Evolutionary conservation across 2,888 invertebrate species (phyloP), one percentile per base, ranked within the genome.

Genomic region (Epiperipatus broadwayi): DNA sequence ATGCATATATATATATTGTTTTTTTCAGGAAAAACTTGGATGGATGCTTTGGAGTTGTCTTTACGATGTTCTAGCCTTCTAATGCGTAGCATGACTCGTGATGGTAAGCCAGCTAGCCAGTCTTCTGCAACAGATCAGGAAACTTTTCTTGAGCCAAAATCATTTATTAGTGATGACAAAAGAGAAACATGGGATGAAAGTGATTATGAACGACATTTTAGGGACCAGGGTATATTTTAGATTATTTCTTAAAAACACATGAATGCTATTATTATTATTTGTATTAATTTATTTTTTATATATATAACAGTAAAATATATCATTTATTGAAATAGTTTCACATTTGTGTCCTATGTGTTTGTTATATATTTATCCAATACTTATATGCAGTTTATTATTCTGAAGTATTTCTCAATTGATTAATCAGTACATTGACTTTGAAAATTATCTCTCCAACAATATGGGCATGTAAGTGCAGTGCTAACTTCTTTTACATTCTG

Each of bases 21-120:
- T n/a, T n/a, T n/a, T n/a, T n/a, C n/a, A n/a, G n/a, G n/a, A n/a
- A 87, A 87, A 65, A 87, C 85, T 60, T 91, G 89, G 89, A 72
- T 91, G 61, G 89, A 91, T 64, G 87, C 85, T 5, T 66, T 91
- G 15, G 89, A 91, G 61, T 65, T 91, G 30, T 84, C 87, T 4
- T 53, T 69, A 33, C 57, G 77, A 49, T 83, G 78, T 57, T 78
- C 78, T 22, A 75, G 75, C n/a, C 63, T 80, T 37, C 61, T 80
- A 43, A 69, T 78, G 49, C 68, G 76, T 35, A 74, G 78, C 15
- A 71, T 65, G 63, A 61, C 59, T 30, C 48, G 47, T 37, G 52
- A 45, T 25, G 37, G 32, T 7, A 42, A 35, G 14, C 14, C 39
- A 2, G 22, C 37, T n/a, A 42, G 20, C 22, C 41, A n/a, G n/a